These are phyloP conservation scores for Chaenodraco wilsoni DNA, from an alignment of 2,797 vertebrate genomes.

Conservation along the genomic window DNA sequence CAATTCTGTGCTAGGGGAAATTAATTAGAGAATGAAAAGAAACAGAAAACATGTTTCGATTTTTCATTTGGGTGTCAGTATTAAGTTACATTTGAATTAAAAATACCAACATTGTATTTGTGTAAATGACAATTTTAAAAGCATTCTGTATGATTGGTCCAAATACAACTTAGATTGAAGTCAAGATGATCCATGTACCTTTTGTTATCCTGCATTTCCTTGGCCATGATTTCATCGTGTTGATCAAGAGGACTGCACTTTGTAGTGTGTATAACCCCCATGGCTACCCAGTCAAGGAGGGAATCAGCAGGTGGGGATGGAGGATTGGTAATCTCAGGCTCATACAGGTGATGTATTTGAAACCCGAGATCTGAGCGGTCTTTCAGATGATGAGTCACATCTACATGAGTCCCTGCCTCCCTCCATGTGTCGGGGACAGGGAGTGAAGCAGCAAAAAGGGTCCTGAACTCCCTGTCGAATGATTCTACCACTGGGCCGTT, in stretches of 20 bases:
- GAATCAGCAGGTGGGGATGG: slow-evolving; percentile 62
- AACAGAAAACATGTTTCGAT: slow-evolving; percentile 1
- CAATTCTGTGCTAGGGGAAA: neutral
- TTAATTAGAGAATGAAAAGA: neutral
- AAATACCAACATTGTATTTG: neutral
- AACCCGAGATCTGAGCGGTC: slow-evolving; percentile 27
- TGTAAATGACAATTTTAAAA: neutral
- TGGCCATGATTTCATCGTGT: slow-evolving; percentile 16
- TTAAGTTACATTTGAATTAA: neutral
- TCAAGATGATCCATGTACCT: slow-evolving; percentile 56
- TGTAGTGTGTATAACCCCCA: slow-evolving; percentile 73
- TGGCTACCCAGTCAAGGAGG: slow-evolving; percentile 81
- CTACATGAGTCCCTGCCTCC: neutral
- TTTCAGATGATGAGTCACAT: slow-evolving; percentile 17
- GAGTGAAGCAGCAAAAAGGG: slow-evolving; percentile 85
- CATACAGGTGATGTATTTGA: slow-evolving; percentile 41
- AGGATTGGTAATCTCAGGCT: slow-evolving; percentile 43
- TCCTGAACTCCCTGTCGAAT: slow-evolving; percentile 90
- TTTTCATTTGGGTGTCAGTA: neutral
- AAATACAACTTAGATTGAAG: neutral
- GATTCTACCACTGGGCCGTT: slow-evolving; percentile 81
- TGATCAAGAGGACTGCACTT: slow-evolving; percentile 29
- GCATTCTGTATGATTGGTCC: neutral
- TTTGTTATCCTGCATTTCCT: slow-evolving; percentile 32
- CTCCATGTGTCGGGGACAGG: slow-evolving; percentile 70